These are phyloP conservation scores for Pedionomus torquatus DNA, from an alignment of 2,113 vertebrate genomes.

Conservation along the genomic window DNA sequence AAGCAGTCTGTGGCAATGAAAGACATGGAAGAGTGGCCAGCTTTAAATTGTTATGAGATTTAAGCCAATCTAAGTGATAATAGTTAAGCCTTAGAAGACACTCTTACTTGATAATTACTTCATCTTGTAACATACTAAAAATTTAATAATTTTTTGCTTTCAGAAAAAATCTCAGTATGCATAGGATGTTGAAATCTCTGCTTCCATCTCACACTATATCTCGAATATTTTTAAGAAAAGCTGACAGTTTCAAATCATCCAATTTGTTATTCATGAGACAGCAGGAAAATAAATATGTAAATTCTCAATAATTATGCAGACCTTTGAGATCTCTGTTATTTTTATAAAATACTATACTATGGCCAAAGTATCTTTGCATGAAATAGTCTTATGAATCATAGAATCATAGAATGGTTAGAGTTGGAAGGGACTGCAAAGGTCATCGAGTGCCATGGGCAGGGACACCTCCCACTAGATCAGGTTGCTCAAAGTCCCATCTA, in stretches of 20 bases:
- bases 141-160: neutral
- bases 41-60: constrained; percentile 16
- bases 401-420: too few relatives aligned
- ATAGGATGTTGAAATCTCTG: neutral
- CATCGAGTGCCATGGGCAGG: too few relatives aligned
- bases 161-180: neutral
- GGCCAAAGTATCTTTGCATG: neutral
- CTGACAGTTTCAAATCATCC: neutral
- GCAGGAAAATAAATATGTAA: neutral
- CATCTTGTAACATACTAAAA: neutral
- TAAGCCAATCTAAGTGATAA: neutral
- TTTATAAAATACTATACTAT: neutral
- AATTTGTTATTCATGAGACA: neutral
- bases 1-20: neutral
- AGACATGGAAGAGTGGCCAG: neutral
- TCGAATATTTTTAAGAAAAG: neutral
- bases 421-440: too few relatives aligned
- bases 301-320: neutral
- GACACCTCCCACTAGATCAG: too few relatives aligned
- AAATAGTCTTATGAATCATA: neutral
- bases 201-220: neutral
- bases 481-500: too few relatives aligned
- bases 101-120: neutral
- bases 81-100: neutral
- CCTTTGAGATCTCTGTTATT: neutral